A percentile compares a stretch with the other conserved stretches of the same genome.
Conservation (phyloP, 64 coral and sea anemone species). For the Montipora capricornis region DNA sequence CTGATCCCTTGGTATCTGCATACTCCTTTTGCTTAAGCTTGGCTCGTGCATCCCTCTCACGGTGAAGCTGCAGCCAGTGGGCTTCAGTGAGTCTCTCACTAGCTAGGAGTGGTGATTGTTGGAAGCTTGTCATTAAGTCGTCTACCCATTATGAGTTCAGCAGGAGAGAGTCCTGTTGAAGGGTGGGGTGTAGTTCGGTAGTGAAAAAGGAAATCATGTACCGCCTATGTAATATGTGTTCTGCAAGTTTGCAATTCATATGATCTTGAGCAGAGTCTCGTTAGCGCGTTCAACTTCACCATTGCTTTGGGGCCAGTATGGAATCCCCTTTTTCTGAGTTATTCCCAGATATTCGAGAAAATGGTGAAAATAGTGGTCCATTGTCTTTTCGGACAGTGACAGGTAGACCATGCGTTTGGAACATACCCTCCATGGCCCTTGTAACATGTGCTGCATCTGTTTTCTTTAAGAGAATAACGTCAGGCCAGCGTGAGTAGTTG, state of each 20-base stretch:
- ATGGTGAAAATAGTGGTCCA: constrained; percentile 19
- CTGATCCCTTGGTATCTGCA: constrained; percentile 8
- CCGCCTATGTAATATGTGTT: background rate
- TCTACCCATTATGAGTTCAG: constrained; percentile 37
- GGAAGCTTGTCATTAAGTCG: constrained; percentile 22
- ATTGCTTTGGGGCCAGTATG: constrained; percentile 31
- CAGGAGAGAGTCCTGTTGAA: constrained; percentile 22
- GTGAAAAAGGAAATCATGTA: constrained; percentile 17
- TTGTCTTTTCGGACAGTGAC: background rate
- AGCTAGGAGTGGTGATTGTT: background rate
- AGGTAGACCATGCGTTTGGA: constrained; percentile 41
- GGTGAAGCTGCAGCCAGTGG: background rate
- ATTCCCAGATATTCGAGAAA: constrained; percentile 4
- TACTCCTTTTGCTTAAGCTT: background rate
- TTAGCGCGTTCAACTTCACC: background rate
- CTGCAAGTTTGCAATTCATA: constrained; percentile 41
- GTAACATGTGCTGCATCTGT: constrained; percentile 54
- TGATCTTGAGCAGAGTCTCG: constrained; percentile 21
- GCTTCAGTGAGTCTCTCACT: background rate
- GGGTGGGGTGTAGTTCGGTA: constrained; percentile 47
- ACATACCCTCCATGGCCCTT: constrained; percentile 47
- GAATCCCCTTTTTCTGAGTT: background rate
- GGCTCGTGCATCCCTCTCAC: background rate
- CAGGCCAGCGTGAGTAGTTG: constrained; percentile 61
- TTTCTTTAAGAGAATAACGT: constrained; percentile 48